Conservation (phyloP, 2,888 invertebrate species). For the Theretra japonica region DNA sequence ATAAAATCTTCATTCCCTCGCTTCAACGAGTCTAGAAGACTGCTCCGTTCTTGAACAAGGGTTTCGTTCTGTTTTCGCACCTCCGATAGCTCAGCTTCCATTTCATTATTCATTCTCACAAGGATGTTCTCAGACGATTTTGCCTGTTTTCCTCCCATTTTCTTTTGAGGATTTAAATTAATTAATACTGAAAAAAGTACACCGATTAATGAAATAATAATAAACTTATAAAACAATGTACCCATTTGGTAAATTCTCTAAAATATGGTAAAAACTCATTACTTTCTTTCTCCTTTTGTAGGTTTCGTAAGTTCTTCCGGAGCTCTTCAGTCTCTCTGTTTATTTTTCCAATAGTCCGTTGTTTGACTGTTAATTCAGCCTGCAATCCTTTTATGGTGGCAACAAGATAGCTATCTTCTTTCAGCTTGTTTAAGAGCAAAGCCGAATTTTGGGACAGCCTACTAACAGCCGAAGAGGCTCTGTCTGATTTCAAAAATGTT, state of each 20-base stretch:
- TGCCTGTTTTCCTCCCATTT: conserved; percentile 57
- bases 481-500: conserved; percentile 69
- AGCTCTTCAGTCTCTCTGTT: conserved; percentile 91
- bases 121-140: conserved; percentile 76
- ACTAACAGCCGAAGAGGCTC: conserved; percentile 78
- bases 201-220: not conserved
- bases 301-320: conserved; percentile 89
- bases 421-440: conserved; percentile 78
- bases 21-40: conserved; percentile 87
- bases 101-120: conserved; percentile 69
- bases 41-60: conserved; percentile 80
- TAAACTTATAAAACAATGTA: not conserved
- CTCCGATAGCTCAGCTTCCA: conserved; percentile 74
- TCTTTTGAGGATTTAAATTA: conserved; percentile 74
- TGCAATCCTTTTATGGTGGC: conserved; percentile 92
- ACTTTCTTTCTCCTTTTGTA: conserved; percentile 91
- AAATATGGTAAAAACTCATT: too few relatives aligned
- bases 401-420: conserved; percentile 90
- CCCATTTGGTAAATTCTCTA: not conserved
- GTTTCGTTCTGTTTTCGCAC: conserved; percentile 77
- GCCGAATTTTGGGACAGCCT: conserved; percentile 84
- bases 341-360: conserved; percentile 88
- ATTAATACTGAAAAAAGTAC: conserved; percentile 63
- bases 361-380: conserved; percentile 89
- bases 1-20: conserved; percentile 91